Evolutionary conservation across 2,888 invertebrate genomes (phyloP).

Genomic region (Syritta pipiens): DNA sequence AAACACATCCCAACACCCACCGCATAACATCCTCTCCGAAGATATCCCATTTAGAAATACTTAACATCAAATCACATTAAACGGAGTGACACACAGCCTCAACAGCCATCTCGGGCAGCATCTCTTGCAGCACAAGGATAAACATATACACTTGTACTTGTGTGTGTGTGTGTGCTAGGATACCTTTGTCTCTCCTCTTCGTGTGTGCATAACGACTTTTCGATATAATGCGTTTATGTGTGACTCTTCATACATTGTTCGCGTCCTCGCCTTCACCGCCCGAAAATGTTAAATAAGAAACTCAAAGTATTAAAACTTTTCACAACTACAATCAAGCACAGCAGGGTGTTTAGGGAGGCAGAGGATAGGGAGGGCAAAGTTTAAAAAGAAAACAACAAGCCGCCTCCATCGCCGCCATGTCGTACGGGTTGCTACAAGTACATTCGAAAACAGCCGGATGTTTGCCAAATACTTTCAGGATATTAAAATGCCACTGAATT

Average conservation of each 20-base stretch:
- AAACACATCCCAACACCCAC: constrained; percentile 15
- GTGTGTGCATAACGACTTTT: constrained; percentile 61
- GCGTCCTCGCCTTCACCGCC: not conserved
- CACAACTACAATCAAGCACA: constrained; percentile 18
- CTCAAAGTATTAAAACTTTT: constrained; percentile 48
- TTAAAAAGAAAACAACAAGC: constrained; percentile 35
- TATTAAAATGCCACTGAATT: constrained; percentile 68
- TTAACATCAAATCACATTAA: constrained; percentile 68
- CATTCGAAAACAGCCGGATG: constrained; percentile 63
- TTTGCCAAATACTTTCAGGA: constrained; percentile 69
- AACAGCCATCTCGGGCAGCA: constrained; percentile 52
- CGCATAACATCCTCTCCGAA: constrained; percentile 24
- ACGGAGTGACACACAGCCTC: constrained; percentile 54
- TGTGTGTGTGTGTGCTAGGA: too few species aligned
- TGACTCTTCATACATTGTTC: constrained; percentile 27
- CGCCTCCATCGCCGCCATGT: not conserved
- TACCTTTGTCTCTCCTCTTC: constrained; percentile 38
- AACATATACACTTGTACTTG: too few species aligned
- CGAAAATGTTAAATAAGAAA: constrained; percentile 51
- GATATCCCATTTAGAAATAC: constrained; percentile 65
- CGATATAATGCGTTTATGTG: constrained; percentile 64
- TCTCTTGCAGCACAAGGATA: constrained; percentile 2
- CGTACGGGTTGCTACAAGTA: constrained; percentile 12
- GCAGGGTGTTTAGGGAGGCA: not conserved
- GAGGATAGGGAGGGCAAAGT: not conserved